Percentiles rank a stretch among this genome's conserved stretches.
Conservation (phyloP, 1,140 invertebrate species). For the Macrobrachium rosenbergii region DNA sequence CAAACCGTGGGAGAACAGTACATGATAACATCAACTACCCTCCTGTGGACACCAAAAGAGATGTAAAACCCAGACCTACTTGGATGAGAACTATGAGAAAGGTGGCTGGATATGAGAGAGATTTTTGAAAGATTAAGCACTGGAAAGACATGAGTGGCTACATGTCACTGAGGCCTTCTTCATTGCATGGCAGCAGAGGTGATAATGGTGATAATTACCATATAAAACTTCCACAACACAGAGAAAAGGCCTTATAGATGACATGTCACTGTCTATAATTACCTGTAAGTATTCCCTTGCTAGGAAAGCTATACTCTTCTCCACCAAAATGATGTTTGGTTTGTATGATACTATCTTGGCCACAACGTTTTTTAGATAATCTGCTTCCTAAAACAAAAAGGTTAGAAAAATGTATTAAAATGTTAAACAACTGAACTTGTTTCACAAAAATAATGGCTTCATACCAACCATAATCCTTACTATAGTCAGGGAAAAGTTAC, state of each 20-base stretch:
- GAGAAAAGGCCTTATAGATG: neutral
- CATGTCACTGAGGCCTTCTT: too few relatives aligned
- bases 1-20: too few relatives aligned
- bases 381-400: slow-evolving; percentile 79
- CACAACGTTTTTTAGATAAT: slow-evolving; percentile 91
- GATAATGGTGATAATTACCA: neutral
- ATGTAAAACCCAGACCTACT: too few relatives aligned
- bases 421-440: neutral
- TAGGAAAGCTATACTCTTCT: slow-evolving; percentile 88
- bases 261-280: neutral
- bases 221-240: neutral
- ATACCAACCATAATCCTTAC: too few relatives aligned
- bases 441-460: neutral
- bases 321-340: slow-evolving; percentile 90
- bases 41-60: too few relatives aligned
- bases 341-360: slow-evolving; percentile 86
- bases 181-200: too few relatives aligned
- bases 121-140: too few relatives aligned
- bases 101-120: too few relatives aligned
- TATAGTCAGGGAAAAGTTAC: too few relatives aligned
- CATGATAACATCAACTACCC: too few relatives aligned
- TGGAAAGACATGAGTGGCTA: too few relatives aligned
- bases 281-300: slow-evolving; percentile 82
- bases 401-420: neutral
- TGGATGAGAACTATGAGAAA: too few relatives aligned